These are phyloP conservation scores for Acanthisitta chloris DNA, from an alignment of 2,113 vertebrate genomes.

Conservation along the genomic window DNA sequence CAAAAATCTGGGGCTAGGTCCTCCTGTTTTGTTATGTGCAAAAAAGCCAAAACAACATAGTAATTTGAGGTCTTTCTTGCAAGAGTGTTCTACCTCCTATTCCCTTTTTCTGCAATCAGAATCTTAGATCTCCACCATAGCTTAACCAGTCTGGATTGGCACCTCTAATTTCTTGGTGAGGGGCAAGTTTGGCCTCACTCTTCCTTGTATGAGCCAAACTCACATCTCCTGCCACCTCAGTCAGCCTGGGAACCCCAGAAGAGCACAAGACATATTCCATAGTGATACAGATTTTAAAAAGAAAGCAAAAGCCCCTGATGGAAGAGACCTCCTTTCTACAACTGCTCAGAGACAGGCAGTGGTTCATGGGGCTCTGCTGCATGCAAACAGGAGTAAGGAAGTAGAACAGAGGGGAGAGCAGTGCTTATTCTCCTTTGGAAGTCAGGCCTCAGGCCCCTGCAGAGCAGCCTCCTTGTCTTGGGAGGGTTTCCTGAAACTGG, in stretches of 20 bases:
- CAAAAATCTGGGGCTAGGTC: neutral
- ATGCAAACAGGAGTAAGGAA: neutral
- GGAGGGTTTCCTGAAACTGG: neutral
- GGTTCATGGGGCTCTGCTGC: fast-evolving
- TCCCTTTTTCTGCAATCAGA: neutral
- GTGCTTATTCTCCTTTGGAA: neutral
- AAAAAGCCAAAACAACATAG: neutral
- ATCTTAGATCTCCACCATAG: fast-evolving
- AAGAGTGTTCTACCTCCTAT: neutral
- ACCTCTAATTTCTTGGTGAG: neutral
- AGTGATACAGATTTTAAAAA: neutral
- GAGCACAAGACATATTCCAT: neutral
- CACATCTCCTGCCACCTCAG: neutral
- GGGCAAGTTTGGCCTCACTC: neutral
- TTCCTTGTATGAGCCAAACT: neutral
- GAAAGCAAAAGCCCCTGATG: neutral
- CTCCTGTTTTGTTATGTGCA: no score
- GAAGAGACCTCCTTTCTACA: neutral
- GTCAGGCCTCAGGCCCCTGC: neutral
- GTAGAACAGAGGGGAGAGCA: neutral
- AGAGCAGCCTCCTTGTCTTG: neutral
- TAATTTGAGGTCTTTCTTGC: neutral
- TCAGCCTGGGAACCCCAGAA: neutral
- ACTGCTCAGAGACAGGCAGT: fast-evolving
- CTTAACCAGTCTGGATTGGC: neutral